Evolutionary conservation across 2,113 vertebrate species (phyloP).

Genomic region (Gymnocephalus cernua): DNA sequence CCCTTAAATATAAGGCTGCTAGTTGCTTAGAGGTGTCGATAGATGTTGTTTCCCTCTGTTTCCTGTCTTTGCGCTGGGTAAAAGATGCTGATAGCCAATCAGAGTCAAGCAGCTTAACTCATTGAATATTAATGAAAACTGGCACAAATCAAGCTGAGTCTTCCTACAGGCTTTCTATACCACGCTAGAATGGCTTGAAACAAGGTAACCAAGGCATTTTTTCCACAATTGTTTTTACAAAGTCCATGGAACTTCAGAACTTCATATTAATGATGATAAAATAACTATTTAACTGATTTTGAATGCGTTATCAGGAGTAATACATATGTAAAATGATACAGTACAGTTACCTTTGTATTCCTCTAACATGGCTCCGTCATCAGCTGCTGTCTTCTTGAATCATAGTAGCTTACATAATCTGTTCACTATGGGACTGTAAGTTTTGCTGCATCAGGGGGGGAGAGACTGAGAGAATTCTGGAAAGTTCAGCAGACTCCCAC

Average conservation of each 20-base stretch:
- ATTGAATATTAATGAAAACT: no score
- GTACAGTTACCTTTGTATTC: neutral
- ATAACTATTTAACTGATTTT: neutral
- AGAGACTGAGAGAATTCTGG: conserved; percentile 15
- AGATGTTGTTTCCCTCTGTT: neutral
- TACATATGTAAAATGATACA: neutral
- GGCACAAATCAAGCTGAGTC: no score
- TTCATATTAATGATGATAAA: no score
- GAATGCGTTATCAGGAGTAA: neutral
- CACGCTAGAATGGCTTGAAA: no score
- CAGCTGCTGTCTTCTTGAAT: neutral
- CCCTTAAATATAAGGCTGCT: neutral
- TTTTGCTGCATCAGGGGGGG: neutral
- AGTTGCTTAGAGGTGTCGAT: neutral
- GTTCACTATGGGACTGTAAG: conserved; percentile 1
- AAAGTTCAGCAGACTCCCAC: conserved; percentile 34
- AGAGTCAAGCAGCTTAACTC: no score
- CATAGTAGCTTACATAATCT: neutral
- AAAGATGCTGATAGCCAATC: no score
- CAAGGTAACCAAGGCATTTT: no score
- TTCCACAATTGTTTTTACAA: no score
- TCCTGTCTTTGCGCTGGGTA: neutral
- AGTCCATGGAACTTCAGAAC: no score
- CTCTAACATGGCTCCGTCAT: conserved; percentile 4
- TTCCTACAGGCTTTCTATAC: no score